Evolutionary conservation across 1,140 invertebrate species (phyloP), one percentile per base, ranked within the genome.

Genomic region (Philaenus spumarius): DNA sequence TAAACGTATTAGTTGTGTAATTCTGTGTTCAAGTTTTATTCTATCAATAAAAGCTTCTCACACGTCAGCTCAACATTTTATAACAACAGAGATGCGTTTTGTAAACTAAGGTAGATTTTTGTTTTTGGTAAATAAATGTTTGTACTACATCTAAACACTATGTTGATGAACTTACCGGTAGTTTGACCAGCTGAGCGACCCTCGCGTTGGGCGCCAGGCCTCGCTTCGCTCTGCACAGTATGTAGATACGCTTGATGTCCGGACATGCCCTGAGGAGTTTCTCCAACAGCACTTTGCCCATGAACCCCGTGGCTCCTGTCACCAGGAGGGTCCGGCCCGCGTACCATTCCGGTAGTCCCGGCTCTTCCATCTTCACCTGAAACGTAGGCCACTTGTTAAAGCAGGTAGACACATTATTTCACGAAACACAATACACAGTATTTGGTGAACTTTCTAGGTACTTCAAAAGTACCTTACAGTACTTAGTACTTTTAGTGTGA

Each of bases 211-310:
- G 73, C 5, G 72, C 71, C 62, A 64, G 58, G 4, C 81, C 82
- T 63, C 81, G 81, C 68, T 90, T 90, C 1, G 81, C 77, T 46
- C 89, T 73, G 37, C 90, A 79, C 23, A 91, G 66, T 20, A 89
- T 62, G 66, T 84, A 91, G 23, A 92, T 77, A 20, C 70, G 78
- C 5, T 76, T 76, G 50, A 91, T 64, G 6, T 80, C 75, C 0
- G 82, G 81, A 71, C 87, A 91, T 47, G 79, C 82, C 15, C 82
- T 67, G 0, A 91, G 71, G 5, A 92, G 65, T 68, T 91, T 92
- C 62, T 87, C 83, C 11, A 91, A 75, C 12, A 91, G 69, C 37
- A 77, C 82, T 69, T 89, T 89, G 5, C 87, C 87, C 71, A 89
- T 77, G 67, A 89, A 90, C n/a, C 85, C 85, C 2, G 84, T 85